Base-by-base conservation (phyloP, 2,113 vertebrate genomes). In the Tupaia tana region DNA sequence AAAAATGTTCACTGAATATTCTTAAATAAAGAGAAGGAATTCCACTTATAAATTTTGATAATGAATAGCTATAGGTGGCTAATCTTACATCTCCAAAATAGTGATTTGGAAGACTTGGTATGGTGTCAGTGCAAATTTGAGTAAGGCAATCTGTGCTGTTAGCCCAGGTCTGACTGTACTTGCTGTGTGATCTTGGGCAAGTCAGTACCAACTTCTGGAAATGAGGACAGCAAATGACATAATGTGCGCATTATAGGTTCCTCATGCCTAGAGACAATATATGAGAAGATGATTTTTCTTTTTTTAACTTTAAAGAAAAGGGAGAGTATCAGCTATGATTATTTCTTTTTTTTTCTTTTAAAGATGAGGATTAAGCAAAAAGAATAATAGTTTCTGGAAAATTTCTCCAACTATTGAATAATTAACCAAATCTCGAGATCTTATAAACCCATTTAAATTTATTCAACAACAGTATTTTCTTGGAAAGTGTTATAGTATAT, bases 251-350 rank as follows among this genome's bases (percentile, higher is more conserved):
- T 90, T 74, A 66, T 54, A 79, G 24, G 43, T 12, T 58, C 9
- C n/a, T 20, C n/a, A 24, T 83, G 19, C 34, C 75, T 83, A 25
- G 9, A 83, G n/a, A 61, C 7, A 75, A 78, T 71, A 59, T 93
- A 54, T 86, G 59, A 81, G 75, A 74, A 92, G 0, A 10, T 91
- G 22, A 29, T n/a, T 11, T 24, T 61, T 66, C 16, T 29, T 81
- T 69, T 85, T 75, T 77, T 8, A 93, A 89, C 7, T 19, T 93
- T n/a, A 86, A 96, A 61, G 29, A 82, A 91, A 86, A 88, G 16
- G 54, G 56, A 79, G 16, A 1, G 2, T 85, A 3, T 93, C 13
- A 56, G 34, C 22, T n/a, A 80, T 79, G 19, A 19, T 58, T 70
- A 3, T 54, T 87, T 83, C 69, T 20, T 20, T 52, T 74, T 78